A percentile compares a stretch with the other conserved stretches of the same genome.
Conservation (phyloP, 64 coral and sea anemone species). For the Acropora tenuis region DNA sequence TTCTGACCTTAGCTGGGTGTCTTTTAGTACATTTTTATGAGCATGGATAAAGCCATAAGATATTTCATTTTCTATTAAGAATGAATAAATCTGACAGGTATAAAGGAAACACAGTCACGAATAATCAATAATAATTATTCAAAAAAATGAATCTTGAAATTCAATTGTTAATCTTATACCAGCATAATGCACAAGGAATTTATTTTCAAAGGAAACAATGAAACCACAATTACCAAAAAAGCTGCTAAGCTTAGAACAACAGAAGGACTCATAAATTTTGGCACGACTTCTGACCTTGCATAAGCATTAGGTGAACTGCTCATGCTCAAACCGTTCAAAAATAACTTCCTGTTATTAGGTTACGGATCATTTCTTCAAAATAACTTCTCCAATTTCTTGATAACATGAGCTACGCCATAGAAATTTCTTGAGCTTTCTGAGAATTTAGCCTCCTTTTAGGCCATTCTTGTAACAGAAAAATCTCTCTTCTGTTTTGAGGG, state of each 20-base stretch:
- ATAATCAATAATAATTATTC: not conserved
- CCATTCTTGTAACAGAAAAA: not conserved
- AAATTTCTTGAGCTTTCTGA: not conserved
- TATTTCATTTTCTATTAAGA: not conserved
- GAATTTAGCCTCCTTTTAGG: not conserved
- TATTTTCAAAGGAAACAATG: not conserved
- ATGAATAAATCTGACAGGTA: not conserved
- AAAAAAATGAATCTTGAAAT: not conserved
- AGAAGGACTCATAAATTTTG: not conserved
- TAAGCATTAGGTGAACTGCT: constrained; percentile 16
- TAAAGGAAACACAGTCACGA: not conserved
- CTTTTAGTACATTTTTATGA: not conserved
- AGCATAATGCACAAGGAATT: not conserved
- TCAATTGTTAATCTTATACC: not conserved
- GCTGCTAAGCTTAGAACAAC: not conserved
- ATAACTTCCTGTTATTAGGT: constrained; percentile 35
- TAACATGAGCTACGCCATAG: not conserved
- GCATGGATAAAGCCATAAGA: not conserved
- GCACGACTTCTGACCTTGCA: constrained; percentile 33
- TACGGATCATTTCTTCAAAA: not conserved
- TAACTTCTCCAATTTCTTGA: constrained; percentile 15
- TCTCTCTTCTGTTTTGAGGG: not conserved
- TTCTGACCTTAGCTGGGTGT: no score
- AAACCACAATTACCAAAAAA: not conserved
- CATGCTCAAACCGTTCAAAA: constrained; percentile 19